Base-by-base conservation (phyloP, 2,888 invertebrate genomes). In the Bugula neritina region DNA sequence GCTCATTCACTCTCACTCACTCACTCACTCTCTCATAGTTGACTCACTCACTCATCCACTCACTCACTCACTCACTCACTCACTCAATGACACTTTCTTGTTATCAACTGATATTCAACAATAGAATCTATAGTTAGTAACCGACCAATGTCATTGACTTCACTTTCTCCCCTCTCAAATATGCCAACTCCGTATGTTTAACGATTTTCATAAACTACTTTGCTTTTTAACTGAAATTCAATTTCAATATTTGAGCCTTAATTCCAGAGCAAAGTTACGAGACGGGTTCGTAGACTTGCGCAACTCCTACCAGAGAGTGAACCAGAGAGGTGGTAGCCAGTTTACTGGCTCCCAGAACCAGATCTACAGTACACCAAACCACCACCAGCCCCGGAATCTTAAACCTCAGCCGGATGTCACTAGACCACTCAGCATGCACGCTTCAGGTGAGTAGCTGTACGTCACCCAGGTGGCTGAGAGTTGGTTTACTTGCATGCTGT, bases 211-310 rank as follows among this genome's bases (percentile, higher is more conserved):
- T n/a, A n/a, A n/a, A n/a, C n/a, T n/a, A n/a, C n/a, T n/a, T n/a
- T n/a, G n/a, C n/a, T n/a, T n/a, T n/a, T n/a, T n/a, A n/a, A n/a
- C n/a, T n/a, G n/a, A n/a, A n/a, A n/a, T n/a, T n/a, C n/a, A n/a
- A n/a, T n/a, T n/a, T n/a, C n/a, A n/a, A n/a, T n/a, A n/a, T n/a
- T n/a, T n/a, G n/a, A n/a, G n/a, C n/a, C n/a, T n/a, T n/a, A n/a
- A n/a, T n/a, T 75, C 74, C 71, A 74, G 74, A 69, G 75, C 77
- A 34, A 73, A 75, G 54, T 70, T 77, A 27, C 72, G 76, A 1
- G 72, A 72, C 2, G 76, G 77, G 3, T 76, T 76, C 71, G 75
- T 75, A 23, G 75, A 75, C 71, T 69, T 77, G 58, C 69, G 75
- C 27, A 74, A 74, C 57, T 73, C 75, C 0, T 75, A 75, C 71